A percentile compares a stretch with the other conserved stretches of the same genome.
Evolutionary conservation across 1,140 invertebrate genomes (phyloP).

Genomic region (Calephelis virginiensis): DNA sequence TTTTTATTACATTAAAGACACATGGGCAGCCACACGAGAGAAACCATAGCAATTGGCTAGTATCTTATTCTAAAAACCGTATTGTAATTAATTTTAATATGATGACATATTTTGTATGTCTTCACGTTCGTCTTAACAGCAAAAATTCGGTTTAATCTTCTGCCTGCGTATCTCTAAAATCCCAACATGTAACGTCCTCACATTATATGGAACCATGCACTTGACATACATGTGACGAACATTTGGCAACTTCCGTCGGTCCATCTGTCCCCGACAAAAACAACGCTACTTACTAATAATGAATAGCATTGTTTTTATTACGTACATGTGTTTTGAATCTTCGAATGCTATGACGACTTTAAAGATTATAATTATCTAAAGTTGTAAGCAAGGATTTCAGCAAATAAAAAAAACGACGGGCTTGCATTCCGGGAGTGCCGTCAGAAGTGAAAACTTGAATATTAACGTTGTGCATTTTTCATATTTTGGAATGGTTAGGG

Average conservation of each 20-base stretch:
- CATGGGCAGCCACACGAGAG: too few relatives aligned
- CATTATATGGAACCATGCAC: constrained; percentile 27
- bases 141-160: too few relatives aligned
- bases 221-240: constrained; percentile 49
- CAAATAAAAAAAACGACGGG: not conserved
- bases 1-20: too few relatives aligned
- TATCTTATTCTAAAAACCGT: too few relatives aligned
- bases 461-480: too few relatives aligned
- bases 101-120: too few relatives aligned
- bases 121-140: too few relatives aligned
- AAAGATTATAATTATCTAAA: constrained; percentile 7
- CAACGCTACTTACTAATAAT: constrained; percentile 31
- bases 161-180: constrained; percentile 28
- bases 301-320: constrained; percentile 21
- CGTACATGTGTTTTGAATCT: not conserved
- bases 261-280: constrained; percentile 51
- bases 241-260: constrained; percentile 47
- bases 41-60: too few relatives aligned
- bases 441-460: too few relatives aligned
- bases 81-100: too few relatives aligned
- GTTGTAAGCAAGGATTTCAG: not conserved
- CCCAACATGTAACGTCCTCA: constrained; percentile 25
- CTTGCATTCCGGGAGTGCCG: too few relatives aligned
- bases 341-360: not conserved
- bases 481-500: too few relatives aligned